Base-by-base conservation (phyloP, 2,113 vertebrate genomes). In the Xyrauchen texanus region DNA sequence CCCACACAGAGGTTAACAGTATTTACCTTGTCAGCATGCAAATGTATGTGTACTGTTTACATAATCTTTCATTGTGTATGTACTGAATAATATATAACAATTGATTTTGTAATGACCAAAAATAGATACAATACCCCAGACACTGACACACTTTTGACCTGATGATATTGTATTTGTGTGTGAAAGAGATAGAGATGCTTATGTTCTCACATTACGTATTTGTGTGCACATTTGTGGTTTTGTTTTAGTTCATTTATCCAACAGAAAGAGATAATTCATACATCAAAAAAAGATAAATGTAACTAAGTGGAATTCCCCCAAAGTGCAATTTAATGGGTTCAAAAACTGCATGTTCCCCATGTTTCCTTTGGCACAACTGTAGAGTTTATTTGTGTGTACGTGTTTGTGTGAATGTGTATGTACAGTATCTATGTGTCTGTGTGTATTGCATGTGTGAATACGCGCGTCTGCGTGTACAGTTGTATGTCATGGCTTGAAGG, bases 301-400 rank as follows among this genome's bases (percentile, higher is more conserved):
- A 65, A 65, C 74, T 79, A 68, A 66, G 57, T 81, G 60, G 74
- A 85, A 85, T 82, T 73, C 76, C 81, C 57, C 60, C 55, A 11
- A 58, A 63, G 81, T 82, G 83, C 70, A 85, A 81, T 85, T 85
- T 85, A 88, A 89, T 64, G 83, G 83, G 77, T 85, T 79, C 83
- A 87, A 85, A 76, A 87, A 87, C 83, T 88, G 87, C 87, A 87
- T 88, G 88, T 88, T 77, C 77, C 70, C 58, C 11, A 4, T 88
- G 87, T 91, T 91, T 91, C 84, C 79, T 64, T 90, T 91, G 89
- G 89, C 88, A 10, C 42, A 76, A 5, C 1, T 3, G 21, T 34
- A 34, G 21, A 34, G 21, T 34, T 34, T 34, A 34, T 34, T 1
- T 34, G 21, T 34, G 21, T 34, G 21, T 34, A 3, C 3, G 47